Evolutionary conservation across 2,797 vertebrate genomes (phyloP), one percentile per base, ranked within the genome.

Genomic region (Eupleurogrammus muticus): DNA sequence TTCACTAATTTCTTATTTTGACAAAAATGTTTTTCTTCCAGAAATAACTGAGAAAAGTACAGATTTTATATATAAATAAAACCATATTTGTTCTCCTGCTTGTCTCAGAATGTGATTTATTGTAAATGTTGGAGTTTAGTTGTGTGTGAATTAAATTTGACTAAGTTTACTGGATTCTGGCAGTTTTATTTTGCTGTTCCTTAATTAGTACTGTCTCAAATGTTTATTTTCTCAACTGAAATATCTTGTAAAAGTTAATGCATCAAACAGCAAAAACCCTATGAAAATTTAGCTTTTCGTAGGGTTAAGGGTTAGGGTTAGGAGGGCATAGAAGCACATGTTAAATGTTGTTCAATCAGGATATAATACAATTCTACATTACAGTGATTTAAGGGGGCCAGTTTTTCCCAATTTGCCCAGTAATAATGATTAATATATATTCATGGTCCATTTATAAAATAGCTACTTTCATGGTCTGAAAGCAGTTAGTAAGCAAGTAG

Each of bases 31-130:
- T 28, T 47, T 40, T 46, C 55, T 59, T 49, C 35, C 42, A 23
- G 54, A 4, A 52, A 66, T 36, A 79, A 66, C 34, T 62, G 51
- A 66, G 70, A 76, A 78, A 65, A 14, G 23, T n/a, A 13, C 16
- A 19, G 20, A 48, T 57, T 83, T 82, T 85, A 70, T 85, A 79
- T 78, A 62, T 56, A 62, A 75, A 79, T 83, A 84, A 82, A 91
- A 64, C 10, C 13, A 40, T 4, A 40, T 61, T 79, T 76, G 77
- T 19, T 84, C 35, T 61, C 58, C 28, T 63, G 42, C 23, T 73
- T 62, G 42, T 84, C 57, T 49, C 21, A 28, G 2, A 2, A 12
- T 53, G 17, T 61, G 1, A 6, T 51, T 64, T 63, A 19, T 2
- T 0, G 14, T 4, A 11, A 0, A 14, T 36, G 5, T 19, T n/a